Evolutionary conservation across 2,888 invertebrate species (phyloP), one percentile per base, ranked within the genome.

Genomic region (Habroteleia sp.): DNA sequence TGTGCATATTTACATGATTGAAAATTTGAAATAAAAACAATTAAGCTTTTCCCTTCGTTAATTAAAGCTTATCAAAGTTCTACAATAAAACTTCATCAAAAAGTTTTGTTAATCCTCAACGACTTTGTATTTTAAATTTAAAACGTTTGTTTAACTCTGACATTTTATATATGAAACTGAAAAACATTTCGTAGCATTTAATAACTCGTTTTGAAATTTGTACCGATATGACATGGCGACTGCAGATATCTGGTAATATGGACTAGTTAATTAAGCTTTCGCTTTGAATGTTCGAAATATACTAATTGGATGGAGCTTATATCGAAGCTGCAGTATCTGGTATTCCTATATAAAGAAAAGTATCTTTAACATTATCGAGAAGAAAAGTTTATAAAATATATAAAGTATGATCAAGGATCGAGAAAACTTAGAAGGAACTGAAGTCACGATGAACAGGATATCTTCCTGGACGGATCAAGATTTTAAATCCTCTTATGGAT

Each of bases 381-480:
- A 27, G 8, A 37, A 42, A 39, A 56, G 17, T 14, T 27, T 35
- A 16, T 29, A n/a, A n/a, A n/a, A n/a, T 23, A 25, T 14, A 33
- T 11, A 48, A 46, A 54, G 16, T 35, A 80, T 80, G 82, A 72
- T 80, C 48, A 81, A 81, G 20, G 80, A 76, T 58, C 74, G 82
- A 39, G 80, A 81, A 48, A 72, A 65, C 39, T 68, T 80, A 54
- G 79, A 79, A 60, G 65, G 81, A 27, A 81, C 79, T 7, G 90
- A 90, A 10, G 89, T 91, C 33, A 91, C 91, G 6, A 83, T 91
- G 56, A 91, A 91, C 84, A 85, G 91, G 56, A 90, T 90, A 81
- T 90, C 90, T 71, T 91, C 92, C 16, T 92, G 92, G 92, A 91
- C 91, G 41, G 91, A 91, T n/a, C 89, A 89, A 80, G 90, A 90